A percentile compares a stretch with the other conserved stretches of the same genome.
Conservation (phyloP, 2,888 invertebrate species). For the Eupithecia abbreviata region DNA sequence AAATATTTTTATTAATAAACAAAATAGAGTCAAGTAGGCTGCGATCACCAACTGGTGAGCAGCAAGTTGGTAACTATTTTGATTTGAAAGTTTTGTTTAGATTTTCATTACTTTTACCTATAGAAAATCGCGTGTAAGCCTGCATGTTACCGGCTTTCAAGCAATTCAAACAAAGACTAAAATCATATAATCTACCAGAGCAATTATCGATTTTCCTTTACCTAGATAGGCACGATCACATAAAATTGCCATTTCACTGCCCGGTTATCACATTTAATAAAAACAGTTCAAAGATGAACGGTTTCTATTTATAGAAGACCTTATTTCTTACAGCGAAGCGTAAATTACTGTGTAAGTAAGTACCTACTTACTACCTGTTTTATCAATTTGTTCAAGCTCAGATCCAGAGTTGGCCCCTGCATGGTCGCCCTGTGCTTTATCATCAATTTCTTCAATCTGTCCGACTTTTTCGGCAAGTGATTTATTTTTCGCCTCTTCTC, state of each 20-base stretch:
- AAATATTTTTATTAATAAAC: background rate
- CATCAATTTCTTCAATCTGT: slow-evolving; percentile 53
- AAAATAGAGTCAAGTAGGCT: background rate
- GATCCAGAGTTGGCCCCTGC: slow-evolving; percentile 28
- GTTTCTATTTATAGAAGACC: background rate
- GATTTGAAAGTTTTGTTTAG: background rate
- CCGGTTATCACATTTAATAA: background rate
- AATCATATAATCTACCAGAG: background rate
- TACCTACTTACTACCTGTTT: background rate
- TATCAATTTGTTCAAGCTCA: slow-evolving; percentile 18
- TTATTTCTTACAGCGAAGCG: background rate
- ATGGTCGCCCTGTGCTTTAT: slow-evolving; percentile 66
- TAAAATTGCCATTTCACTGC: background rate
- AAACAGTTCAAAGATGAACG: background rate
- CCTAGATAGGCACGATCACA: background rate
- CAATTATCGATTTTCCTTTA: background rate
- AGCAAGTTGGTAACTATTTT: background rate
- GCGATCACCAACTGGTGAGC: too few species aligned
- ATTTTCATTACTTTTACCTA: background rate
- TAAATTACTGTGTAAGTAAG: background rate
- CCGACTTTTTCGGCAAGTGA: slow-evolving; percentile 44
- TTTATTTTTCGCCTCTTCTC: slow-evolving; percentile 63
- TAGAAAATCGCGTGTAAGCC: slow-evolving; percentile 16
- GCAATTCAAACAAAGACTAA: background rate
- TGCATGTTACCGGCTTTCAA: slow-evolving; percentile 4